Percentiles rank a stretch among this genome's conserved stretches.
phyloP scores from a whole-genome alignment of 2,888 invertebrate genomes.

The Ischnus inquisitorius region DNA sequence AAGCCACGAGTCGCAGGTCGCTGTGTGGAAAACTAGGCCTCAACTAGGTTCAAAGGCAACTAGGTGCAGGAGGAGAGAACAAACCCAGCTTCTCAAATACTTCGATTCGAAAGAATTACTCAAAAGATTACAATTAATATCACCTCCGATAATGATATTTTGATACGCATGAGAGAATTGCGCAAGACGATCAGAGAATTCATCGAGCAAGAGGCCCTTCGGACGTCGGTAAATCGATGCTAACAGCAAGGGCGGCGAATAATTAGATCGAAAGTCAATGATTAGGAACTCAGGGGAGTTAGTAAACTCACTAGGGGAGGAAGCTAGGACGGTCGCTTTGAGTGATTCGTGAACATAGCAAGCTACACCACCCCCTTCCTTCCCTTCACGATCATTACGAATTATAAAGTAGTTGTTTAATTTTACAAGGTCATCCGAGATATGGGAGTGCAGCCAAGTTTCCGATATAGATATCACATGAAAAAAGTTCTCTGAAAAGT shows the following conservation, averaged over 20 bases:
- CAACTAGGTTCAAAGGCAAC: not conserved
- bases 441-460: conserved; percentile 1
- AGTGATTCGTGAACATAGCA: not conserved
- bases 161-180: not conserved
- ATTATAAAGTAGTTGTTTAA: not conserved
- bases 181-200: not conserved
- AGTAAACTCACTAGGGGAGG: not conserved
- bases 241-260: not conserved
- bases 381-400: not conserved
- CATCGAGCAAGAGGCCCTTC: not conserved
- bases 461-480: not conserved
- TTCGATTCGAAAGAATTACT: not conserved
- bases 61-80: not conserved
- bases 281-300: not conserved
- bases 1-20: no score
- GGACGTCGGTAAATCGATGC: not conserved
- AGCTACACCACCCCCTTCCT: no score
- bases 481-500: not conserved
- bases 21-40: conserved; percentile 1
- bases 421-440: not conserved
- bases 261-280: no score
- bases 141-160: not conserved
- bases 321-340: not conserved
- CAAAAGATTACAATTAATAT: not conserved
- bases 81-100: no score